phyloP scores from a whole-genome alignment of 2,113 vertebrate genomes.

The Otolemur garnettii region DNA sequence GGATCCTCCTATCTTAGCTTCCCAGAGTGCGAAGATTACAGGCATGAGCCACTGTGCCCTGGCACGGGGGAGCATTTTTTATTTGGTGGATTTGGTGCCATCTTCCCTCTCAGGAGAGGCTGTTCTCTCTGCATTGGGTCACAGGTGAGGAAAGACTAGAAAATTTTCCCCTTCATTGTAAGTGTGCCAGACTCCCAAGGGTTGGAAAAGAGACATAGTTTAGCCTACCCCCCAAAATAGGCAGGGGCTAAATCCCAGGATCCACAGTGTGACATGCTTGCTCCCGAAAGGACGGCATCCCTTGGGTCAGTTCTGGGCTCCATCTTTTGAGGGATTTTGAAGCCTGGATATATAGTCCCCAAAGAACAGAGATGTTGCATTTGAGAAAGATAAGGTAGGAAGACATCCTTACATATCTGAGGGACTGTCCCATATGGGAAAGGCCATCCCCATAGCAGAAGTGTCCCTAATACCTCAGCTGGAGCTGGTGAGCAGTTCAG shows the following conservation, averaged over 20 bases:
- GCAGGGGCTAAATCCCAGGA: not conserved
- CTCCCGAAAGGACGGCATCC: fast-evolving
- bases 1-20: too few species aligned
- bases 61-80: not conserved
- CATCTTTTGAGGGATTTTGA: conserved; percentile 2
- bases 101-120: not conserved
- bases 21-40: too few species aligned
- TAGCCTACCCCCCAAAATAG: not conserved
- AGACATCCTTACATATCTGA: not conserved
- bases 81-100: not conserved
- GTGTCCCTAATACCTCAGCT: not conserved
- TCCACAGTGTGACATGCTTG: not conserved
- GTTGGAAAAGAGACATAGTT: too few species aligned
- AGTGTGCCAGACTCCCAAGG: not conserved
- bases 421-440: not conserved
- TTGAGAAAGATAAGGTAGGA: not conserved
- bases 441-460: not conserved
- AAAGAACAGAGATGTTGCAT: not conserved
- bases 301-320: not conserved
- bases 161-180: not conserved
- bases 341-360: not conserved
- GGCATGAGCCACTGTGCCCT: too few species aligned
- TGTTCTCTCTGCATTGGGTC: not conserved
- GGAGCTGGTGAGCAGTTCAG: not conserved
- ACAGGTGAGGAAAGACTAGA: not conserved